These are phyloP conservation scores for Tragopan temminckii DNA, from an alignment of 2,797 vertebrate species.

Conservation along the genomic window DNA sequence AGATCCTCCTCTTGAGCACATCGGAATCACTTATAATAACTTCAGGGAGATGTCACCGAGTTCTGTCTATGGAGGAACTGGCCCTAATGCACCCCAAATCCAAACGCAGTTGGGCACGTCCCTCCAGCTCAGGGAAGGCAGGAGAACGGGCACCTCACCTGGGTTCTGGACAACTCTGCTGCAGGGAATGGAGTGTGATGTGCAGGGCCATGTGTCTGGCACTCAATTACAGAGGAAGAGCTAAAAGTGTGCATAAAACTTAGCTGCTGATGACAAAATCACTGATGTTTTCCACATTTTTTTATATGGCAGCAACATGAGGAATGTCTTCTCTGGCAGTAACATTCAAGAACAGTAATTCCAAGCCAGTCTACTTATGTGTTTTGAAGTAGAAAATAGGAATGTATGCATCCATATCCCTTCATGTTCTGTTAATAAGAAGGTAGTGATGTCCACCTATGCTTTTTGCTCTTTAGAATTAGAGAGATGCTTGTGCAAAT, in stretches of 20 bases:
- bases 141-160: neutral
- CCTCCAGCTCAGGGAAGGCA: constrained; percentile 2
- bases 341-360: neutral
- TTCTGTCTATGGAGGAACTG: constrained; percentile 10
- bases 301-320: neutral
- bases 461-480: neutral
- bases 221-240: constrained; percentile 20
- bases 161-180: neutral
- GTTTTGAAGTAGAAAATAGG: neutral
- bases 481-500: neutral
- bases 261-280: neutral
- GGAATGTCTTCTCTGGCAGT: neutral
- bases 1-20: constrained; percentile 25
- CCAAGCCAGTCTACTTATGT: neutral
- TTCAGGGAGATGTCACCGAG: neutral
- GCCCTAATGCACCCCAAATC: constrained; percentile 1
- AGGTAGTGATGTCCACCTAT: neutral
- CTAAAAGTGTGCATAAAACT: neutral
- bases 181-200: neutral
- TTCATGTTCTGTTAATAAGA: neutral
- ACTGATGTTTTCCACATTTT: neutral
- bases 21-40: neutral
- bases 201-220: constrained; percentile 23
- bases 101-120: neutral
- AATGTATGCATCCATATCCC: neutral